These are phyloP conservation scores for Neostethus bicornis DNA, from an alignment of 2,797 vertebrate species.

Conservation along the genomic window DNA sequence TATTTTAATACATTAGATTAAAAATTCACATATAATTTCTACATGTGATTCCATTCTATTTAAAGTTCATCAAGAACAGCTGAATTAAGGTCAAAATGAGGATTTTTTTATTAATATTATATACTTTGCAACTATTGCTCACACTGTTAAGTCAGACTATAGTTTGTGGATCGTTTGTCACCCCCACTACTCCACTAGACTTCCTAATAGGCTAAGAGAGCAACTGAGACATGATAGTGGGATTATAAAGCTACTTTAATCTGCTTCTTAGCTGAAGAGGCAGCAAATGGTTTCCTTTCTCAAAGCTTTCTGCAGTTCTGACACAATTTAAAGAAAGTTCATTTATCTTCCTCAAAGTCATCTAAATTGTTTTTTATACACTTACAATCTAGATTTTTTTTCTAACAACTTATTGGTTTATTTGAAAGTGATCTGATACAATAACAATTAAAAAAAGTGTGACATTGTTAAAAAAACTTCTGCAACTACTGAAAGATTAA, in stretches of 20 bases:
- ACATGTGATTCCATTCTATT: no score
- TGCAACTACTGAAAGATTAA: not conserved
- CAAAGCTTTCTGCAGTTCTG: slow-evolving; percentile 12
- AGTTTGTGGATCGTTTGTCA: slow-evolving; percentile 19
- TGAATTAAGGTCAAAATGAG: not conserved
- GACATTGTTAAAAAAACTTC: not conserved
- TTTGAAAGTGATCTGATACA: not conserved
- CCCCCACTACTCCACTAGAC: slow-evolving; percentile 19
- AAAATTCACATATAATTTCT: no score
- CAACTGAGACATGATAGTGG: slow-evolving; percentile 48
- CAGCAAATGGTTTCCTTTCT: not conserved
- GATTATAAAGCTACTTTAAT: slow-evolving; percentile 58
- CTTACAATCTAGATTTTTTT: no score
- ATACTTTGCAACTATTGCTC: not conserved
- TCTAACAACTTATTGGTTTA: not conserved
- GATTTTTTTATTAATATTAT: not conserved
- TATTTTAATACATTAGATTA: no score
- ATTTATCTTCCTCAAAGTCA: not conserved
- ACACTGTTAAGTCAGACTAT: slow-evolving; percentile 5
- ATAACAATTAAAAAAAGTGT: no score
- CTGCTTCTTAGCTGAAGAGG: slow-evolving; percentile 38
- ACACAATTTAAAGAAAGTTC: slow-evolving; percentile 1
- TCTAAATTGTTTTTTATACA: no score
- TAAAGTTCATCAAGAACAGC: no score
- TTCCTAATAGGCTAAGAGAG: slow-evolving; percentile 25